These are phyloP conservation scores for Mylabris sibirica DNA, from an alignment of 2,888 invertebrate genomes.

Conservation along the genomic window DNA sequence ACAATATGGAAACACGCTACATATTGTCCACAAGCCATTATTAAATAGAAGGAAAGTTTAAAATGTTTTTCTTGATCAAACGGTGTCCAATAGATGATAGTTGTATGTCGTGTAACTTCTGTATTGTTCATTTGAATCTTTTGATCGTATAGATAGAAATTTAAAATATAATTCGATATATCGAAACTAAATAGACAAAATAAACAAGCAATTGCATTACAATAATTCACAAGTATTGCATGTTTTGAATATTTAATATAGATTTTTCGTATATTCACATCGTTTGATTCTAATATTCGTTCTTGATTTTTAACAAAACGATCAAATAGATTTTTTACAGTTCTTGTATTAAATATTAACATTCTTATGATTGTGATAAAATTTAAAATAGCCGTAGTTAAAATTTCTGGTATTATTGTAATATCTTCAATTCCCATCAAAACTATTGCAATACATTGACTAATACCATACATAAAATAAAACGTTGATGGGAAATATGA, in stretches of 20 bases:
- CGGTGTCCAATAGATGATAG: background rate
- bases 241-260: background rate
- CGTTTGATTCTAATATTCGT: background rate
- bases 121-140: background rate
- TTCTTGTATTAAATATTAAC: background rate
- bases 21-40: background rate
- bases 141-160: conserved; percentile 2
- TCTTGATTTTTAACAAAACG: background rate
- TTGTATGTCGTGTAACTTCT: background rate
- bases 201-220: background rate
- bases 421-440: background rate
- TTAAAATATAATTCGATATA: background rate
- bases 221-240: background rate
- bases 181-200: background rate
- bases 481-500: background rate
- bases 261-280: background rate
- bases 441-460: background rate
- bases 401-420: background rate
- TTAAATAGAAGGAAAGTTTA: background rate
- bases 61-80: conserved; percentile 1
- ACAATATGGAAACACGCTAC: background rate
- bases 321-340: background rate
- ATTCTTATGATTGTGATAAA: background rate
- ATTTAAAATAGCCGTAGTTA: background rate
- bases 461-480: background rate